Evolutionary conservation across 2,888 invertebrate species (phyloP).

Genomic region (Ormyrus labotus): DNA sequence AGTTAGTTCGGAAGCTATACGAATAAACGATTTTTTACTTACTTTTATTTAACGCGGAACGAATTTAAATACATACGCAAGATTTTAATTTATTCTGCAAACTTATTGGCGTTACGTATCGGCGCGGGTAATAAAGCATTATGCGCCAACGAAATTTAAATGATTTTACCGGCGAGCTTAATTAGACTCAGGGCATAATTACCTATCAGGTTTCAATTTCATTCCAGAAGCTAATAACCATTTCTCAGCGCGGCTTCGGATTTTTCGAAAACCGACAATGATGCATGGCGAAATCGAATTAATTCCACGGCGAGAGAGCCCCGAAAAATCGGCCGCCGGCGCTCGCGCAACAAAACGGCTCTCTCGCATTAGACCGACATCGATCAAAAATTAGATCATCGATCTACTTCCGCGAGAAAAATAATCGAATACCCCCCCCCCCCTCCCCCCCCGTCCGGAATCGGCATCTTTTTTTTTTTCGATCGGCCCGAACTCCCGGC

Average conservation of each 20-base stretch:
- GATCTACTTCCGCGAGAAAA: constrained; percentile 30
- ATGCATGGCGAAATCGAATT: constrained; percentile 27
- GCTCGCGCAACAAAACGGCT: neutral
- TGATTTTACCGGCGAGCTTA: too few species aligned
- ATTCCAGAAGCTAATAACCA: neutral
- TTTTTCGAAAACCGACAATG: constrained; percentile 5
- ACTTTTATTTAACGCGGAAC: too few species aligned
- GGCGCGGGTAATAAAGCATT: too few species aligned
- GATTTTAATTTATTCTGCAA: too few species aligned
- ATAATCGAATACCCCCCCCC: constrained; percentile 37
- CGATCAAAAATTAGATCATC: constrained; percentile 42
- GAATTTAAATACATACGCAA: too few species aligned
- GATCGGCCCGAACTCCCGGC: neutral
- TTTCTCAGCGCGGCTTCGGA: neutral
- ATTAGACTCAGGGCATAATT: neutral
- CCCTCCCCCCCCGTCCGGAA: constrained; percentile 36
- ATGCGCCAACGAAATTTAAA: too few species aligned
- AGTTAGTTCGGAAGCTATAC: too few species aligned
- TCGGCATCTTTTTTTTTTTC: constrained; percentile 12
- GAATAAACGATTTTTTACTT: too few species aligned
- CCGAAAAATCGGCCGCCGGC: neutral
- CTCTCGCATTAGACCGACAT: constrained; percentile 23
- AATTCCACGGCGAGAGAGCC: neutral
- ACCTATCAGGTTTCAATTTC: neutral
- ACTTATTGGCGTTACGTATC: too few species aligned